Evolutionary conservation across 2,797 vertebrate species (phyloP).

Genomic region (Netta rufina): DNA sequence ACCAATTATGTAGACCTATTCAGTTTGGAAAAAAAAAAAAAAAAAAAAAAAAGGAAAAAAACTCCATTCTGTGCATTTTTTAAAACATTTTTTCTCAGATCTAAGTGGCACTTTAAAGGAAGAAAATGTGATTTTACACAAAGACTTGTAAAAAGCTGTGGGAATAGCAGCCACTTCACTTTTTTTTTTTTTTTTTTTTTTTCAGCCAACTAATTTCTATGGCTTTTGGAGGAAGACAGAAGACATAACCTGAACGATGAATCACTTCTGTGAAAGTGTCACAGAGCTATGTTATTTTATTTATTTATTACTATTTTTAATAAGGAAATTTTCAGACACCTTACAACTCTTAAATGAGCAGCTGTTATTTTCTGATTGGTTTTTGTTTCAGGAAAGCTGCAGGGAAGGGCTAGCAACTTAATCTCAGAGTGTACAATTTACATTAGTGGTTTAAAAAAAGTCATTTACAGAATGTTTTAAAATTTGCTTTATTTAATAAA

Average conservation of each 20-base stretch:
- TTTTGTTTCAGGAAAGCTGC: slow-evolving; percentile 62
- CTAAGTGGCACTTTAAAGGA: slow-evolving; percentile 16
- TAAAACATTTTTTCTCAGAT: not conserved
- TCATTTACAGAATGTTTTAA: not conserved
- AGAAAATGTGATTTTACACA: slow-evolving; percentile 54
- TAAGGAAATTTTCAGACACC: slow-evolving; percentile 66
- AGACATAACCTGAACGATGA: slow-evolving; percentile 56
- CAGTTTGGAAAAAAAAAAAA: not conserved
- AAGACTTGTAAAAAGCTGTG: not conserved
- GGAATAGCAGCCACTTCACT: slow-evolving; percentile 25
- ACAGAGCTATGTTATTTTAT: slow-evolving; percentile 41
- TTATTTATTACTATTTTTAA: slow-evolving; percentile 46
- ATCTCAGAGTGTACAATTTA: not conserved
- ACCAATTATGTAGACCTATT: not conserved
- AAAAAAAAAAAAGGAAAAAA: not conserved
- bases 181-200: not conserved
- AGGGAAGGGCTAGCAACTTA: slow-evolving; percentile 31
- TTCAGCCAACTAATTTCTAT: slow-evolving; percentile 54
- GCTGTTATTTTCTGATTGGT: slow-evolving; percentile 61
- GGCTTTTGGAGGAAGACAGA: slow-evolving; percentile 52
- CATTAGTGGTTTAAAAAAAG: not conserved
- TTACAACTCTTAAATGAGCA: slow-evolving; percentile 69
- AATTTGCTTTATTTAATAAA: not conserved
- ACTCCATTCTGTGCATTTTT: not conserved
- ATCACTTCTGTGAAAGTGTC: slow-evolving; percentile 4